Evolutionary conservation across 2,888 invertebrate species (phyloP).

Genomic region (Leptura quadrifasciata): DNA sequence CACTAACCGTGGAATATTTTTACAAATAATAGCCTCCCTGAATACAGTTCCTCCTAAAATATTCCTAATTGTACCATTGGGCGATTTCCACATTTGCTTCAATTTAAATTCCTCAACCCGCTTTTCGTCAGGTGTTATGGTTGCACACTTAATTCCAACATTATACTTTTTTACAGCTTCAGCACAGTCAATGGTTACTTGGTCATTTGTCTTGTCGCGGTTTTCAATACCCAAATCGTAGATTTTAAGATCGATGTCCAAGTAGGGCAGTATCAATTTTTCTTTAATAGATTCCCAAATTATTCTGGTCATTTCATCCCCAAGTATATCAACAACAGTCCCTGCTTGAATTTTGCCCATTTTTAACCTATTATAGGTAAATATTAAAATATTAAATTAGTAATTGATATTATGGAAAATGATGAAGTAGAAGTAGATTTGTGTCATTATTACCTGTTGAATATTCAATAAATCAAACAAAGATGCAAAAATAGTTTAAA

Average conservation of each 20-base stretch:
- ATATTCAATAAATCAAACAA: background rate
- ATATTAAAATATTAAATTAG: background rate
- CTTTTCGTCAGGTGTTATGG: conserved; percentile 98
- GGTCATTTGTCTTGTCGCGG: conserved; percentile 94
- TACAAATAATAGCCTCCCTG: conserved; percentile 91
- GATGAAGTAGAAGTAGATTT: background rate
- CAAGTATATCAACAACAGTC: conserved; percentile 93
- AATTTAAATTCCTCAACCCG: conserved; percentile 92
- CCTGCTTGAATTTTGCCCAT: conserved; percentile 86
- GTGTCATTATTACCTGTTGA: background rate
- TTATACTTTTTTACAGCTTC: conserved; percentile 97
- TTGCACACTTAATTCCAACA: conserved; percentile 99
- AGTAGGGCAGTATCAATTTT: conserved; percentile 95
- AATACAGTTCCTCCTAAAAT: conserved; percentile 89
- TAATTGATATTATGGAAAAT: background rate
- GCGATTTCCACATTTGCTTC: conserved; percentile 94
- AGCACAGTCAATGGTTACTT: conserved; percentile 97
- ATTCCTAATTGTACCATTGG: conserved; percentile 92
- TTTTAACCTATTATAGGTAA: conserved; percentile 44
- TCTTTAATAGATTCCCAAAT: conserved; percentile 99
- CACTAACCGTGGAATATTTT: conserved; percentile 96
- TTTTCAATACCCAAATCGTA: conserved; percentile 97
- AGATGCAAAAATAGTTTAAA: too few species aligned
- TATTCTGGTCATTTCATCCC: conserved; percentile 98
- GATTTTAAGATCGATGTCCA: conserved; percentile 95